Percentiles rank a stretch among this genome's conserved stretches.
Conservation (phyloP, 2,888 invertebrate genomes). For the Eupelmus urozonus region DNA sequence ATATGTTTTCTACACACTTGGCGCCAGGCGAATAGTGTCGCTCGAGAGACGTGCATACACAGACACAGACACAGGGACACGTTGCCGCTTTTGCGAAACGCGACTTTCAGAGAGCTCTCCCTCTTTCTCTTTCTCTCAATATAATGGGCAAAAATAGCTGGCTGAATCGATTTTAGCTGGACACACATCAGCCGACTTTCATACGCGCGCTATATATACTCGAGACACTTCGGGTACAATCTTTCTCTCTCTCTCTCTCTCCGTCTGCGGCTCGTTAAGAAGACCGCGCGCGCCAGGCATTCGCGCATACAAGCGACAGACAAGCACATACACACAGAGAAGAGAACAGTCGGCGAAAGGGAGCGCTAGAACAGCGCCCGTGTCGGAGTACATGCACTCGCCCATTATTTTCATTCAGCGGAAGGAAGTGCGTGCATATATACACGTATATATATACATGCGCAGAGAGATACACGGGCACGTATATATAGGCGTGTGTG, state of each 20-base stretch:
- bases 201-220: constrained; percentile 27
- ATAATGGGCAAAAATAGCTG: constrained; percentile 62
- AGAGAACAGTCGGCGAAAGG: no score
- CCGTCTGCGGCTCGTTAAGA: not conserved
- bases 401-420: constrained; percentile 42
- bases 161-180: constrained; percentile 63
- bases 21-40: constrained; percentile 35
- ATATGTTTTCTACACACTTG: constrained; percentile 40
- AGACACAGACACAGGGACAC: not conserved
- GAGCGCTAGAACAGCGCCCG: no score
- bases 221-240: not conserved
- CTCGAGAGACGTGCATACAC: constrained; percentile 3
- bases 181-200: constrained; percentile 46
- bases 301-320: no score
- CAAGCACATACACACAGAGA: no score
- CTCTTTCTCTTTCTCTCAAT: constrained; percentile 6
- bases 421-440: constrained; percentile 20
- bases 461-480: not conserved
- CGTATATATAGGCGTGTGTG: not conserved
- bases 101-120: constrained; percentile 14
- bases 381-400: not conserved
- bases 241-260: not conserved
- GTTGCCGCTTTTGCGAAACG: constrained; percentile 24
- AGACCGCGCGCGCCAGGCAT: not conserved
- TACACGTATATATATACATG: not conserved